Evolutionary conservation across 2,113 vertebrate genomes (phyloP), one percentile per base, ranked within the genome.

Genomic region (Lamprotornis superbus): DNA sequence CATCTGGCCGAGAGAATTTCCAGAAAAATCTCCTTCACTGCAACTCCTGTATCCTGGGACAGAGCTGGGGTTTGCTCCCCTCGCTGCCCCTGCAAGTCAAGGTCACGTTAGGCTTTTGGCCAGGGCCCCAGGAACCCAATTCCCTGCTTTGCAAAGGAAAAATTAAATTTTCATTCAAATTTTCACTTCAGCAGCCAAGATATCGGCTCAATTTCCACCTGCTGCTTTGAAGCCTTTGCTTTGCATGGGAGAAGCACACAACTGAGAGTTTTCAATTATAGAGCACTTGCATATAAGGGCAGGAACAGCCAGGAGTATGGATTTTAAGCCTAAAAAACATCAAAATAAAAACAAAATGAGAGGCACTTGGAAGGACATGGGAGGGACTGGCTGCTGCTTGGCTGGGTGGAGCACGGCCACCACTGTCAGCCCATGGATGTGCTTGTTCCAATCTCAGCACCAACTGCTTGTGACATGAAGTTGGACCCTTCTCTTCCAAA

Each of bases 181-280:
- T 94, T 91, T 94, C 90, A 89, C 96, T 95, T 91, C 0, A 3
- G 71, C 84, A 42, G 87, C 92, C 53, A 61, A 80, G 88, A 56
- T 64, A 53, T 61, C n/a, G 21, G 89, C 87, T 96, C 94, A 52
- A 96, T 97, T 96, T 89, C 95, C 93, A 93, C 97, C 97, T 87
- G 92, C 97, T 96, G 96, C 87, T 91, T 50, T 23, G 53, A 70
- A 92, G 93, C 53, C 87, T 88, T 59, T 0, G 5, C 93, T 93
- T 92, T 89, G 94, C 87, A 91, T 46, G 92, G 89, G 61, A 87
- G 93, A 63, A 82, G 74, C 2, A 1, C 79, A 55, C 84, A 73
- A 22, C 84, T 44, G 89, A 70, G 92, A 91, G 92, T 42, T 97
- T 94, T 87, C 94, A 97, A 94, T 97, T 97, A 96, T 52, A 57